Evolutionary conservation across 92 coral and sea anemone genomes (phyloP), one percentile per base, ranked within the genome.

Genomic region (Paragorgia papillata): DNA sequence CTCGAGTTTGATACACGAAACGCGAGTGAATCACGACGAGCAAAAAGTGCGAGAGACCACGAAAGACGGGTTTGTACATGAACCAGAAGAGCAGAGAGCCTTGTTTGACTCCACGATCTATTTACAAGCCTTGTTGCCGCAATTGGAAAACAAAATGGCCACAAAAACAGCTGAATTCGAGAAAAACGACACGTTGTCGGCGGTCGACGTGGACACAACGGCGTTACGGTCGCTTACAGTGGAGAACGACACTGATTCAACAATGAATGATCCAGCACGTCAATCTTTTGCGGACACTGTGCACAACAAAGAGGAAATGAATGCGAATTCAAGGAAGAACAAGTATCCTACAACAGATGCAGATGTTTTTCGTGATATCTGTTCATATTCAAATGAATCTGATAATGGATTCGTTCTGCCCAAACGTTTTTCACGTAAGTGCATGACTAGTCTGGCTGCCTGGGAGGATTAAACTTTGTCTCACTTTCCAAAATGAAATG

Each of bases 301-400:
- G 21, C 28, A 40, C 26, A n/a, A 27, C 20, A 26, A 39, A 54
- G 55, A 66, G 34, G 54, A 66, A 24, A 30, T 66, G 1, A 53
- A 66, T 18, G 14, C 55, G 12, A 54, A 43, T 66, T 66, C 40
- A 53, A 18, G 27, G 32, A 40, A 40, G 48, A 66, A 66, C 73
- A 66, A 66, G 26, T 66, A 66, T 40, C 48, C 53, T 19, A 66
- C 73, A 0, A 66, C 73, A 0, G 73, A 66, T 66, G 73, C 73
- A 40, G 73, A 66, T 66, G 73, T 66, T 66, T 66, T 66, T 0
- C 35, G 40, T 9, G 73, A 51, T 35, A 18, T 66, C 1, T 66
- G 30, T 66, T 50, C 26, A 20, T 66, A 39, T 43, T 35, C 73
- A 40, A 32, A 21, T 39, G 15, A 53, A 2, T 14, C 29, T 0